Conservation (phyloP, 1,140 invertebrate genomes). For the Brachionus plicatilis region DNA sequence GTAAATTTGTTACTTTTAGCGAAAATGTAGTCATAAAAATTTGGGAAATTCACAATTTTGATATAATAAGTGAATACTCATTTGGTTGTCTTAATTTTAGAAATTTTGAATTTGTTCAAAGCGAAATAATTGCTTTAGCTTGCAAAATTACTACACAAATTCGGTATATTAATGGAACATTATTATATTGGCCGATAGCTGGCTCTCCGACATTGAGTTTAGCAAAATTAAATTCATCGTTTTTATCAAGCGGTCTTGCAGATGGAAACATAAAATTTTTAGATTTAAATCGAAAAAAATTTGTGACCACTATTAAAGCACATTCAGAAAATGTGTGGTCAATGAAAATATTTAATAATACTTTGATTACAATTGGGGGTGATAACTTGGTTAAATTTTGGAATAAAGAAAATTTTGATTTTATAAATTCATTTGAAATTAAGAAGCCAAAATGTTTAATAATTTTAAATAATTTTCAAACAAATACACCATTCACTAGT, state of each 20-base stretch:
- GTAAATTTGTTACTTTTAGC: background rate
- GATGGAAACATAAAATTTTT: background rate
- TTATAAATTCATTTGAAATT: background rate
- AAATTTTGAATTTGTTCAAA: background rate
- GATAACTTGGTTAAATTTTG: background rate
- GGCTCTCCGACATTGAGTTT: background rate
- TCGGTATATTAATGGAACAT: background rate
- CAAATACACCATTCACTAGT: background rate
- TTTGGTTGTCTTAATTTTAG: background rate
- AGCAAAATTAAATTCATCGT: background rate
- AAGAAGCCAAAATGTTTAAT: background rate
- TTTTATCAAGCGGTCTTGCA: background rate
- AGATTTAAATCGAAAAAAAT: background rate
- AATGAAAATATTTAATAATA: background rate
- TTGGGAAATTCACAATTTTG: background rate
- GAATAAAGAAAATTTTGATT: background rate
- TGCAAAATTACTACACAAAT: background rate
- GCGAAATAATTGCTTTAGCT: background rate
- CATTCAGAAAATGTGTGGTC: background rate
- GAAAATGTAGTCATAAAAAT: background rate
- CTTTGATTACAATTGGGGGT: background rate
- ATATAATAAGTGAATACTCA: background rate
- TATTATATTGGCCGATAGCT: background rate
- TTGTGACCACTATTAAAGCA: background rate
- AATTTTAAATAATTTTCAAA: background rate